Conservation (phyloP, 1,140 invertebrate genomes). For the Panulirus ornatus region DNA sequence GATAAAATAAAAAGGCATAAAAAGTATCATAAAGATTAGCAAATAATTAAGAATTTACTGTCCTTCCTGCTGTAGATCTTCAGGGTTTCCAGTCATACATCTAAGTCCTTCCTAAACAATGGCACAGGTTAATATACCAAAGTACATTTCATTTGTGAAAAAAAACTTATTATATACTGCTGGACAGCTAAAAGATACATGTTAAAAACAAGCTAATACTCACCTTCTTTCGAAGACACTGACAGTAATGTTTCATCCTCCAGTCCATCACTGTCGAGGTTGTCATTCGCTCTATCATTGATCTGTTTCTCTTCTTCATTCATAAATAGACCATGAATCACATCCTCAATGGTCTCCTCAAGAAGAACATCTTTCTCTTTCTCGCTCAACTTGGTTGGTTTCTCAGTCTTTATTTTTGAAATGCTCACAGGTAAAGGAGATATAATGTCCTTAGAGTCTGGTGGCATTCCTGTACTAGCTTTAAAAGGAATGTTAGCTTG, state of each 20-base stretch:
- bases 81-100: no score
- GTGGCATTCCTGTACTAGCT: not conserved
- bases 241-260: not conserved
- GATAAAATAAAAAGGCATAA: no score
- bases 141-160: not conserved
- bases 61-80: no score
- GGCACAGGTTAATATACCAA: not conserved
- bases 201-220: not conserved
- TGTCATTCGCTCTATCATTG: not conserved
- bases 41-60: no score
- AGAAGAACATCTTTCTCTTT: not conserved
- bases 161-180: not conserved
- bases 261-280: not conserved
- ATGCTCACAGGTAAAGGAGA: not conserved
- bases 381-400: not conserved
- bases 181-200: not conserved
- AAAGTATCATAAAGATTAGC: no score
- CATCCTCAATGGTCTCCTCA: not conserved
- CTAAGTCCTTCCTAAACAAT: not conserved
- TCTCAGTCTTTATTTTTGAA: not conserved
- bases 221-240: not conserved
- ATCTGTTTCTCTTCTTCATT: not conserved
- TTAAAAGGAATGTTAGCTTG: slow-evolving; percentile 25
- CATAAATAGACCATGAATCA: not conserved
- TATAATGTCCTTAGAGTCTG: not conserved